phyloP scores from a whole-genome alignment of 2,113 vertebrate species.

The Halcyon malimbica region DNA sequence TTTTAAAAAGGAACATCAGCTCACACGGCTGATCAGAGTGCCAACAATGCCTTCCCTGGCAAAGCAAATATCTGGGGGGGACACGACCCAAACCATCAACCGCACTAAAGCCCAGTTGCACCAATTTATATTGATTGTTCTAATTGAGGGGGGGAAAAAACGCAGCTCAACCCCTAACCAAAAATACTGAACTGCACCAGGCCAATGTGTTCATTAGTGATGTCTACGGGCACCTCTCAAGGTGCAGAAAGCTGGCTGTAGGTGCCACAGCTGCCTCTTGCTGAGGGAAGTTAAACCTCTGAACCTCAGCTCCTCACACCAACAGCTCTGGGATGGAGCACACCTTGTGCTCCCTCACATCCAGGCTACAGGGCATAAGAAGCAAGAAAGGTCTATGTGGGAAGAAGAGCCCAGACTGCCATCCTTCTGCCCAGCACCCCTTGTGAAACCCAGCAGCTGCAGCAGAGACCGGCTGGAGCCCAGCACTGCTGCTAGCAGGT shows the following conservation, averaged over 20 bases:
- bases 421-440: neutral
- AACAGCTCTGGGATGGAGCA: neutral
- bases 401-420: neutral
- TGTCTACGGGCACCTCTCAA: fast-evolving
- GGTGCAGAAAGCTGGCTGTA: neutral
- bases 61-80: neutral
- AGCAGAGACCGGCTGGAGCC: neutral
- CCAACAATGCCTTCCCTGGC: neutral
- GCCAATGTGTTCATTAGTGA: neutral
- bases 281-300: neutral
- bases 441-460: neutral
- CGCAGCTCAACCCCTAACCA: neutral
- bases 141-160: neutral
- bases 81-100: neutral
- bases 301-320: neutral
- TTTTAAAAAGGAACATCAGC: neutral
- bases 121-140: neutral
- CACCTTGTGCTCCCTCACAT: neutral
- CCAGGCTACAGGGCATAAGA: too few species aligned
- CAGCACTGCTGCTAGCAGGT: neutral
- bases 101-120: neutral
- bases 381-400: neutral
- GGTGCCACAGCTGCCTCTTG: neutral
- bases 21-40: neutral
- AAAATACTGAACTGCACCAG: neutral